Conservation (phyloP, 2,113 vertebrate genomes). For the Cercopithecus mona region DNA sequence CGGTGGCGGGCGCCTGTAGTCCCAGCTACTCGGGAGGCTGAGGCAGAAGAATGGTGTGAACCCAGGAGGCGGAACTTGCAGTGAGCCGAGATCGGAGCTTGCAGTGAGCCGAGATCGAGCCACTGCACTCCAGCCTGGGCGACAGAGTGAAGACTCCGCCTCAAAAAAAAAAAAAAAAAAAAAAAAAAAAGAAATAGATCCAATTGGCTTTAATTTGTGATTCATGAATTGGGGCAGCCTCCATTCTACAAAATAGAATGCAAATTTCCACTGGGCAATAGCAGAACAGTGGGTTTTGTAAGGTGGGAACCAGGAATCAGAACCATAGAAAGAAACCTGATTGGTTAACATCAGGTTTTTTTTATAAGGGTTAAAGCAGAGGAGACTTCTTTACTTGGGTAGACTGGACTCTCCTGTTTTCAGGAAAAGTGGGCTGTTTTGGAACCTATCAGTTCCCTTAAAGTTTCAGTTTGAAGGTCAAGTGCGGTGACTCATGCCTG, state of each 20-base stretch:
- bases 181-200: too few species aligned
- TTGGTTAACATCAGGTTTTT: not conserved
- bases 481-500: too few species aligned
- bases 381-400: not conserved
- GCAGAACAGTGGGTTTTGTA: not conserved
- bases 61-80: too few species aligned
- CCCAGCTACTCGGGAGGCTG: too few species aligned
- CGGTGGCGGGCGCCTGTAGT: too few species aligned
- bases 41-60: too few species aligned
- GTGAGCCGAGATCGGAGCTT: too few species aligned
- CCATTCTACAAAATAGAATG: not conserved
- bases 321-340: not conserved
- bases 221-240: not conserved
- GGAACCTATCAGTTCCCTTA: not conserved
- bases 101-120: too few species aligned
- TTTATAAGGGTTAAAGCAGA: not conserved
- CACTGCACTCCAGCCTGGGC: too few species aligned
- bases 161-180: too few species aligned
- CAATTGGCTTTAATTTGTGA: not conserved
- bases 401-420: not conserved
- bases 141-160: too few species aligned
- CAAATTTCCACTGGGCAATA: not conserved
- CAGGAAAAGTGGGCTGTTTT: not conserved
- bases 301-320: not conserved
- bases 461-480: not conserved